phyloP scores from a whole-genome alignment of 2,113 vertebrate genomes.

The Taurulus bubalis region DNA sequence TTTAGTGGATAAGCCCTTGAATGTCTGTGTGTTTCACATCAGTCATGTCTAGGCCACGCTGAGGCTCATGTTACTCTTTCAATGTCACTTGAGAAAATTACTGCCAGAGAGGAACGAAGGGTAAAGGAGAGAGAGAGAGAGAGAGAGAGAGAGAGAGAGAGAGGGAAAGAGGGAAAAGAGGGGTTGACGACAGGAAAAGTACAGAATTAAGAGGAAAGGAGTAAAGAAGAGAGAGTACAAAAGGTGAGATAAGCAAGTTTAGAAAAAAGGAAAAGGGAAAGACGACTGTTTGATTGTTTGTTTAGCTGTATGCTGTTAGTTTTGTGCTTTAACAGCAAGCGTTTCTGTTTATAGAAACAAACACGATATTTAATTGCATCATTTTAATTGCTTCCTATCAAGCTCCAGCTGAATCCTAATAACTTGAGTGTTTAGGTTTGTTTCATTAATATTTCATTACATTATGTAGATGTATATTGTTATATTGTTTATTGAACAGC shows the following conservation, averaged over 20 bases:
- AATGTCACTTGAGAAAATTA: not conserved
- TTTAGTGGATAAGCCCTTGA: constrained; percentile 23
- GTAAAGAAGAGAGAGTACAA: not conserved
- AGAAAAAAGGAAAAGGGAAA: not conserved
- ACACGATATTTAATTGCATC: constrained; percentile 25
- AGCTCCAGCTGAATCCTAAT: constrained; percentile 8
- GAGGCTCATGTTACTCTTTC: constrained; percentile 22
- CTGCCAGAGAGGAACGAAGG: not conserved
- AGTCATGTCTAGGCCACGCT: constrained; percentile 11
- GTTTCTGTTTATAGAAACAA: constrained; percentile 22
- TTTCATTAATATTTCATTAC: not conserved
- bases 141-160: not conserved
- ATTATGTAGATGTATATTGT: not conserved
- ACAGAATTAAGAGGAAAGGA: not conserved
- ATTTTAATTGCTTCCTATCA: constrained; percentile 26
- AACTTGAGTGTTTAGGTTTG: not conserved
- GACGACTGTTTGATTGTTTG: constrained; percentile 51
- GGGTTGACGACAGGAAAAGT: not conserved
- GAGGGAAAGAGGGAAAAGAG: not conserved
- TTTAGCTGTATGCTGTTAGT: constrained; percentile 52
- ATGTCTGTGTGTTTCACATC: constrained; percentile 34
- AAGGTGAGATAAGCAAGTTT: not conserved
- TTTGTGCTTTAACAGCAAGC: constrained; percentile 27
- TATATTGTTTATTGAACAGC: not conserved
- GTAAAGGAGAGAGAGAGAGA: not conserved